These are phyloP conservation scores for Cinclus mexicanus DNA, from an alignment of 2,113 vertebrate genomes.

Conservation along the genomic window DNA sequence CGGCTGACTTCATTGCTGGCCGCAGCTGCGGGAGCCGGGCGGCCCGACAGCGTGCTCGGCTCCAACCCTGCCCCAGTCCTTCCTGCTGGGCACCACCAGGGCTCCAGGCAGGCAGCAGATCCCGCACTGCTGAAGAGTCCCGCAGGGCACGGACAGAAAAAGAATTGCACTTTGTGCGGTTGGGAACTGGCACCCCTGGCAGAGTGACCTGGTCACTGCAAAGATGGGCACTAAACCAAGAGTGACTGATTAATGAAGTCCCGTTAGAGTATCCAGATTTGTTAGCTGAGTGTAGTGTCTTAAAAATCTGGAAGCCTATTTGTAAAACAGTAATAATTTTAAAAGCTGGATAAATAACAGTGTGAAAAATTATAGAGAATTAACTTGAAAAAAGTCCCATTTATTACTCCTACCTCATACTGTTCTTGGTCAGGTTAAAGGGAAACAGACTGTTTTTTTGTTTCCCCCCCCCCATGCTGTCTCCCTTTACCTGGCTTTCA, in stretches of 20 bases:
- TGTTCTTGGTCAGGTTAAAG: background rate
- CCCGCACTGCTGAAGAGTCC: background rate
- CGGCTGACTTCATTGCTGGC: background rate
- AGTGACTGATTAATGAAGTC: background rate
- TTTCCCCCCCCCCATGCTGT: background rate
- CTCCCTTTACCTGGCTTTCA: background rate
- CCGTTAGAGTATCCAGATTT: fast-evolving
- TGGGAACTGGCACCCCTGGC: background rate
- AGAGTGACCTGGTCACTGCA: background rate
- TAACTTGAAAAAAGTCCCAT: background rate
- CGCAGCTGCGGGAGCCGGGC: background rate
- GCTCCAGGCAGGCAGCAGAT: background rate
- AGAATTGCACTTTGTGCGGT: background rate
- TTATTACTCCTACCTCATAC: background rate
- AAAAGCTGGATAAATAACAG: background rate
- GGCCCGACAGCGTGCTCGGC: background rate
- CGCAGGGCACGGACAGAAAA: background rate
- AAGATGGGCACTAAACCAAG: background rate
- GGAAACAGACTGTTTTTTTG: background rate
- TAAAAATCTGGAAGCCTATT: background rate
- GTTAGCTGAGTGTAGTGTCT: background rate
- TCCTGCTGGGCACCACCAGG: background rate
- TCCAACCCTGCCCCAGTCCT: background rate
- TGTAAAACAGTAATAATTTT: background rate
- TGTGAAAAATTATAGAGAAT: background rate